Percentiles rank a stretch among this genome's conserved stretches.
These are phyloP conservation scores for Periophthalmus modestus DNA, from an alignment of 2,113 vertebrate genomes.

Conservation along the genomic window DNA sequence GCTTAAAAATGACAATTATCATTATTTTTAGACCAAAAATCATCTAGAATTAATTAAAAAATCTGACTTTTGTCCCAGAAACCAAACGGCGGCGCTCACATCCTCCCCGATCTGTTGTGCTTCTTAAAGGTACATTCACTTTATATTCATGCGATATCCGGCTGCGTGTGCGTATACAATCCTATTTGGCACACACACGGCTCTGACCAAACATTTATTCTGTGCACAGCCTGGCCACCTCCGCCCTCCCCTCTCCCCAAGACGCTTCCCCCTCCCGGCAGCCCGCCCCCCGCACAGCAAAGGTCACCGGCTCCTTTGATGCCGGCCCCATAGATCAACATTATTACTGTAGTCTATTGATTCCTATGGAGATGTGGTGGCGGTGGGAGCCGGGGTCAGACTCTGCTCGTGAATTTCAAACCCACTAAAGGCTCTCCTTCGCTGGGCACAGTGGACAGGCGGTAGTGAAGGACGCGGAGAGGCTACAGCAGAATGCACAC, in stretches of 20 bases:
- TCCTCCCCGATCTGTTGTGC: too few species aligned
- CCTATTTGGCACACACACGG: constrained; percentile 41
- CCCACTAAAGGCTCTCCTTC: constrained; percentile 54
- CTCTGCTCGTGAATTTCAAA: constrained; percentile 63
- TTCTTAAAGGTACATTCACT: not conserved
- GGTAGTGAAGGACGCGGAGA: constrained; percentile 7
- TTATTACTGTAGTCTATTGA: constrained; percentile 83
- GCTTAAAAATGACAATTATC: too few species aligned
- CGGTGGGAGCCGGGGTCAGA: constrained; percentile 65
- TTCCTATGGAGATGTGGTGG: constrained; percentile 75
- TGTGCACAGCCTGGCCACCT: constrained; percentile 37
- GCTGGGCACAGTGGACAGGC: constrained; percentile 61
- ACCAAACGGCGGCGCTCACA: too few species aligned
- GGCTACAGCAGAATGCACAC: constrained; percentile 31
- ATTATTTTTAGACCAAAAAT: too few species aligned
- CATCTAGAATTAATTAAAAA: too few species aligned
- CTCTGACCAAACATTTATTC: constrained; percentile 72
- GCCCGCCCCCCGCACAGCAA: constrained; percentile 46
- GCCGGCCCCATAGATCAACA: constrained; percentile 79
- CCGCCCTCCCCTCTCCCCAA: constrained; percentile 12
- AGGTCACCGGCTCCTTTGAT: constrained; percentile 79
- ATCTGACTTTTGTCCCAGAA: too few species aligned
- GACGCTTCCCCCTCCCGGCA: constrained; percentile 54
- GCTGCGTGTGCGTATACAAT: constrained; percentile 31
- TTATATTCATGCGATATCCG: constrained; percentile 33